Evolutionary conservation across 2,797 vertebrate genomes (phyloP).

Genomic region (Vireo griseus): DNA sequence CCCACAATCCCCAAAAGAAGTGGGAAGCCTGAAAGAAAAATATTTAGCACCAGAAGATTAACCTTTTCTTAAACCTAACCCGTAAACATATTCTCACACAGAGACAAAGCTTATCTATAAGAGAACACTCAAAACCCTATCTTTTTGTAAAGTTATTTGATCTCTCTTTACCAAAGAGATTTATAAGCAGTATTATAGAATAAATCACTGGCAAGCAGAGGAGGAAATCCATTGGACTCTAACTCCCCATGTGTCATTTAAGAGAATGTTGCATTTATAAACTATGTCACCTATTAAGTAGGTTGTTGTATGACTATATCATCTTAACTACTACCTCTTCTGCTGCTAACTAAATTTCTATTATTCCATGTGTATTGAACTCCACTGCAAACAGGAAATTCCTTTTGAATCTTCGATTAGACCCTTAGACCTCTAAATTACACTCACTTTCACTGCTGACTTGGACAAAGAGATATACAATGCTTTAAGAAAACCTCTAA

Average conservation of each 20-base stretch:
- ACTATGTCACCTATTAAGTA: background rate
- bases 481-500: background rate
- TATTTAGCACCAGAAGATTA: background rate
- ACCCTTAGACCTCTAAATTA: background rate
- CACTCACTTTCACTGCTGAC: background rate
- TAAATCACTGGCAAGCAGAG: background rate
- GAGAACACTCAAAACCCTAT: background rate
- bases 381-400: background rate
- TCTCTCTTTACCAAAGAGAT: background rate
- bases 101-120: background rate
- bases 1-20: slow-evolving; percentile 94
- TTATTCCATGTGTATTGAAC: background rate
- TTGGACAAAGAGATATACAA: background rate
- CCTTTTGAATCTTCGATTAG: background rate
- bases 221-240: background rate
- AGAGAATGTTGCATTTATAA: background rate
- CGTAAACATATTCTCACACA: background rate
- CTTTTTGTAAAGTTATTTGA: background rate
- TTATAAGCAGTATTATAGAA: background rate
- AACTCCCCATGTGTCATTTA: background rate
- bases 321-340: background rate
- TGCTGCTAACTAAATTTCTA: background rate
- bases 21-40: slow-evolving; percentile 83
- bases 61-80: background rate
- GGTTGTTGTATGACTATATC: background rate